These are phyloP conservation scores for Mormyrops attenuatus DNA, from an alignment of 2,797 vertebrate species.

Conservation along the genomic window DNA sequence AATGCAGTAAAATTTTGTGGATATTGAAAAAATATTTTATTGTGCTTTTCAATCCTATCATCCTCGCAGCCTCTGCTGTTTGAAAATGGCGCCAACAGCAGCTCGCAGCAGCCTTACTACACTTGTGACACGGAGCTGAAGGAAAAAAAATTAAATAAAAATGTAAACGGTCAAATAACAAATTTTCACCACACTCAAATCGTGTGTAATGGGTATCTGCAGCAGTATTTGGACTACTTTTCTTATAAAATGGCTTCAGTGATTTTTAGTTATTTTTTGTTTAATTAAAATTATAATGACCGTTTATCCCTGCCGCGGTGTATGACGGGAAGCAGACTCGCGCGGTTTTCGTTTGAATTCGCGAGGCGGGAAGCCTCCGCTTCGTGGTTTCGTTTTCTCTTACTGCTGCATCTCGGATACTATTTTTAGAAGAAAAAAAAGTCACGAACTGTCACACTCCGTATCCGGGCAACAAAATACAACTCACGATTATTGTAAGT, in stretches of 20 bases:
- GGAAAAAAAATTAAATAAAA: slow-evolving; percentile 26
- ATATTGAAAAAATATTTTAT: slow-evolving; percentile 11
- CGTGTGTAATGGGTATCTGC: not conserved
- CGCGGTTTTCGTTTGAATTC: slow-evolving; percentile 21
- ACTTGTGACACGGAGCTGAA: slow-evolving; percentile 21
- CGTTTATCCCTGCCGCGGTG: slow-evolving; percentile 23
- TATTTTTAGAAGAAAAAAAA: slow-evolving; percentile 33
- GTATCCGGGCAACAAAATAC: not conserved
- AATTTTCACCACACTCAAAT: not conserved
- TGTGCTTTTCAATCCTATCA: slow-evolving; percentile 17
- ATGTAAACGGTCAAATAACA: slow-evolving; percentile 14
- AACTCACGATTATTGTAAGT: not conserved
- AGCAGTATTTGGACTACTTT: not conserved
- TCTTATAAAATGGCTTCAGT: slow-evolving; percentile 4
- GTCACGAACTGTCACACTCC: slow-evolving; percentile 31
- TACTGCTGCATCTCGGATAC: not conserved
- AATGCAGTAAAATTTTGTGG: not conserved
- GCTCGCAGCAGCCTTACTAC: slow-evolving; percentile 2
- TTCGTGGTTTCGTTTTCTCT: not conserved
- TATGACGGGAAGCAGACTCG: slow-evolving; percentile 17
- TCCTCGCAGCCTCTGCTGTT: slow-evolving; percentile 19
- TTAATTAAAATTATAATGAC: slow-evolving; percentile 24
- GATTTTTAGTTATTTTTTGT: slow-evolving; percentile 27
- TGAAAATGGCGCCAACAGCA: slow-evolving; percentile 32
- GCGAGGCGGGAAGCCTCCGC: not conserved